Base-by-base conservation (phyloP, 2,797 vertebrate species). In the Emys orbicularis region DNA sequence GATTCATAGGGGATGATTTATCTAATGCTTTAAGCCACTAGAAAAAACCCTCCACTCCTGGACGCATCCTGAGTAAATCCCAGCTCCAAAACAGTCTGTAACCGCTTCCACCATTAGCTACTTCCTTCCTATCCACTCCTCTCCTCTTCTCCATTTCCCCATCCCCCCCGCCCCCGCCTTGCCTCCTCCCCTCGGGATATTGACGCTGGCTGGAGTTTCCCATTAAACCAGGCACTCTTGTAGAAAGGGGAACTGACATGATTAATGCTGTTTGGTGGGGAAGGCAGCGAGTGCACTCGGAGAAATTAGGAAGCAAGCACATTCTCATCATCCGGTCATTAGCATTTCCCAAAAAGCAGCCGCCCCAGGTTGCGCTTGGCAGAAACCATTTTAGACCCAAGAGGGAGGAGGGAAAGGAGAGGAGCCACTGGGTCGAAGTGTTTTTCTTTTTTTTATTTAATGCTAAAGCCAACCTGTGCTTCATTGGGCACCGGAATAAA, bases 171-270 rank as follows among this genome's bases (percentile, higher is more conserved):
- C 8, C 44, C 44, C 54, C 9, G 2, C 41, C 57, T 90, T 92
- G 88, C 86, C 90, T 86, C 92, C 90, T 92, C 92, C 97, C 97
- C 90, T 92, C 95, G 85, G 98, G 96, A 95, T 97, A 97, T 97
- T 97, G 98, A 97, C 90, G 96, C 96, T 98, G 98, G 97, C 89
- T 98, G 96, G 97, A 97, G 94, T 97, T 98, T 98, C 97, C 97
- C 97, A 98, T 98, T 98, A 98, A 98, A 97, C 83, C 96, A 98
- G 96, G 86, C 97, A 97, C 90, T 98, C 97, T 98, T 98, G 98
- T 98, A 98, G 98, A 98, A 98, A 98, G 94, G 80, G 85, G 95
- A 96, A 82, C 95, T 98, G 98, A 98, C 98, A 98, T 98, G 98
- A 98, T 98, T 98, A 97, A 98, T 98, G 97, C 88, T 94, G 59